Base-by-base conservation (phyloP, 2,113 vertebrate species). In the Lichenostomus cassidix region DNA sequence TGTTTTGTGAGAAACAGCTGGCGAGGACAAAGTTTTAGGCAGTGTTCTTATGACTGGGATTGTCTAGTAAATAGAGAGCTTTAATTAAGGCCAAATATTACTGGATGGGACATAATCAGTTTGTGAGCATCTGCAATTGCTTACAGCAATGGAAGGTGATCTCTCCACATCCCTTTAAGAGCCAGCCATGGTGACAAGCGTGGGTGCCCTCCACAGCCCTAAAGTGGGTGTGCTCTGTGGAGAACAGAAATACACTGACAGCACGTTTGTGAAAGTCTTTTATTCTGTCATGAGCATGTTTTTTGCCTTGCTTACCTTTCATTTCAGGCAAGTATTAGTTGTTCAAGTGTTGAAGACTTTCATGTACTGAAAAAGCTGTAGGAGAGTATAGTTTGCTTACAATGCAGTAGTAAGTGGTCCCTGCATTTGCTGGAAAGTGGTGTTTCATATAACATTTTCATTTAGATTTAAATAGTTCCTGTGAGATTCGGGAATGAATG, bases 401-500 rank as follows among this genome's bases (percentile, higher is more conserved):
- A 55, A 25, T 31, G 55, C 35, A 62, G 8, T 49, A 65, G 12
- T 53, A 46, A 75, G 31, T 18, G 35, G 47, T 93, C 19, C 60
- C 56, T 89, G 33, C 6, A 4, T 70, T 83, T 83, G 33, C 60
- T 89, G 37, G 70, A 73, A 89, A 33, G 37, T 90, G 42, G 74
- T 85, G 77, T 96, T 96, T 91, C 89, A 91, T 89, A 63, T 69
- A 92, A 44, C 15, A 6, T 90, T 94, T 92, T 94, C 63, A 75
- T 93, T 91, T 78, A 81, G n/a, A 64, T 92, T 92, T 88, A 78
- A 92, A 92, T 90, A 81, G 90, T 49, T 80, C 90, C 88, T 90
- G 9, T 77, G 87, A 74, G 90, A 94, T 83, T 93, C 68, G 60
- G 29, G 24, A 92, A 80, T 88, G 33, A 94, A 93, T 86, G 63